Base-by-base conservation (phyloP, 2,797 vertebrate genomes). In the Mus caroli region DNA sequence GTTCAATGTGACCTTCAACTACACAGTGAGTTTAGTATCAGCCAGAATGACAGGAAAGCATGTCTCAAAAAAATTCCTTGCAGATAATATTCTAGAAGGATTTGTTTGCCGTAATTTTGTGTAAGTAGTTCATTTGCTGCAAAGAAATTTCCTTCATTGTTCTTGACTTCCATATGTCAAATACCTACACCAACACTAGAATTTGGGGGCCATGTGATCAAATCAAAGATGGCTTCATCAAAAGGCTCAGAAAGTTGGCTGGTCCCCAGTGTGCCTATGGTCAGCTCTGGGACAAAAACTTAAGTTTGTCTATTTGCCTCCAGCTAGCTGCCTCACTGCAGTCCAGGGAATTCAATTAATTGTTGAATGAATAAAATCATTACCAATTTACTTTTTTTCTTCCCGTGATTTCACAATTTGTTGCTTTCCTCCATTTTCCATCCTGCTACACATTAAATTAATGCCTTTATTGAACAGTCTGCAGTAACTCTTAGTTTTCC, bases 341-440 rank as follows among this genome's bases (percentile, higher is more conserved):
- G 71, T 85, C 1, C 28, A 15, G 92, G 60, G 46, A 67, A 31
- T 56, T 86, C 92, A 71, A 75, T 92, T 76, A 88, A 92, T 67
- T 76, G 58, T 2, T 84, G 71, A 96, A 83, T 88, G 73, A 97
- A 85, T 90, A 96, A 96, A 96, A 96, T 96, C 89, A 97, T 90
- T 94, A 94, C n/a, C 64, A 76, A 93, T 96, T 97, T 83, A 64
- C 84, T 82, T 67, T 86, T 73, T 80, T 80, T 24, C 43, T 1
- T 3, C 62, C 73, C 71, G 46, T 56, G 73, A 84, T 92, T 88
- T 97, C 92, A 85, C 71, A 91, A 91, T 82, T 95, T 92, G 54
- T 90, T 97, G 89, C 79, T 95, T 96, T 97, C 90, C 76, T 96
- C 87, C 95, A 96, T 91, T 95, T 97, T 78, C 87, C 71, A 90